Base-by-base conservation (phyloP, 2,888 invertebrate species). In the Caenorhabditis sp. region DNA sequence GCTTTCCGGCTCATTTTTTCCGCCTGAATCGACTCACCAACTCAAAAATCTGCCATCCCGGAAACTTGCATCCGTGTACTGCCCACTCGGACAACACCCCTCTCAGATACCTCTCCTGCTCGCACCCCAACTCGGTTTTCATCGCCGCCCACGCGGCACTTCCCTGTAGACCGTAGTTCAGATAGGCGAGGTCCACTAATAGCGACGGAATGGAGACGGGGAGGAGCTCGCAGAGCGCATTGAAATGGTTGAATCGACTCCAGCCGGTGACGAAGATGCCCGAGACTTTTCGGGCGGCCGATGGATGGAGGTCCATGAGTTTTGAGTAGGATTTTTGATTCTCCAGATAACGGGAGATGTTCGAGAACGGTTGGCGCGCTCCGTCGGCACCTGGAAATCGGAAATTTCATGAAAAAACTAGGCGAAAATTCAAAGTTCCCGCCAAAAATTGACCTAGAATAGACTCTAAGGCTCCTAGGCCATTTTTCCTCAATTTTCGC, bases 291-390 rank as follows among this genome's bases (percentile, higher is more conserved):
- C n/a, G 2, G 8, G 72, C 41, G 5, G 73, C 75, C 6, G 76
- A 73, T 26, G 38, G 59, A 51, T 84, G 73, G 1, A 66, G 16
- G 41, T 76, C 80, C 80, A 84, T 80, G 14, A 92, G 85, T n/a
- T 86, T 79, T 90, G 96, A 92, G 95, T 96, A 96, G 8, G 94
- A 94, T 59, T 94, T 93, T 91, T 96, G 95, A 91, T 96, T 96
- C 68, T 94, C 93, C 69, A 95, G 93, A 89, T 96, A 95, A 69
- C 94, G 94, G 28, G 93, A 93, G 69, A 95, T 94, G 14, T 95
- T 94, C 0, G 96, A 95, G 73, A 95, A 91, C 81, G 95, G 94
- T 93, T 95, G 95, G 88, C 94, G 94, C 73, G 95, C 95, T 0
- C 96, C 95, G 81, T 95, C 95, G 0, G 96, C 96, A 0, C 96